Base-by-base conservation (phyloP, 2,888 invertebrate genomes). In the Nemotelus nigrinus region DNA sequence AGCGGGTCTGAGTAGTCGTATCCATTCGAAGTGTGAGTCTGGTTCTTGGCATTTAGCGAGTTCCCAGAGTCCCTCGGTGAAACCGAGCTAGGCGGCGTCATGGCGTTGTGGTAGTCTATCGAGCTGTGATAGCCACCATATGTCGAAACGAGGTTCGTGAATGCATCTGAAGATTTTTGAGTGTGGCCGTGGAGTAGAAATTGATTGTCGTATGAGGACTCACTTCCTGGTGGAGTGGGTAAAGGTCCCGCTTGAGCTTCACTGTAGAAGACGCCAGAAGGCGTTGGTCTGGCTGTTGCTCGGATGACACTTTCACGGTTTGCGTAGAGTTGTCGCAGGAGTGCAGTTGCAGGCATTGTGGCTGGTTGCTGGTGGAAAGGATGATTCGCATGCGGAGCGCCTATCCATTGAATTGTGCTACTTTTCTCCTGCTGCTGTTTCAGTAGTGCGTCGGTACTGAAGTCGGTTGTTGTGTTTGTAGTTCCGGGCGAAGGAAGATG, bases 41-140 rank as follows among this genome's bases (percentile, higher is more conserved):
- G 64, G 64, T 81, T 82, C 58, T 82, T 89, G 86, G 80, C 87
- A 87, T 80, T 81, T 79, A 88, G 84, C 80, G 89, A 83, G 86
- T 94, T 85, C 90, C 90, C 86, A 88, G 92, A 96, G 84, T 97
- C 97, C 79, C 97, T 90, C 0, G 98, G 97, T 3, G 97, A 97
- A 2, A 97, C 97, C 3, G 97, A 97, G n/a, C 96, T 96, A 74
- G 98, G 98, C 75, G 97, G 97, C 3, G 97, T 97, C 95, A 98
- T 97, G 68, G 96, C 96, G 58, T 96, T 94, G 86, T 97, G 97
- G 83, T 96, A 96, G 84, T 95, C 95, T 80, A 93, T 93, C 78
- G 90, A 88, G 81, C 91, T 90, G 58, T 92, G 91, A 82, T 92
- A 92, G 67, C 89, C 88, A 48, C 88, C 86, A 80, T 90, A 91